phyloP scores from a whole-genome alignment of 2,888 invertebrate genomes.

The Argyra leucocephala region DNA sequence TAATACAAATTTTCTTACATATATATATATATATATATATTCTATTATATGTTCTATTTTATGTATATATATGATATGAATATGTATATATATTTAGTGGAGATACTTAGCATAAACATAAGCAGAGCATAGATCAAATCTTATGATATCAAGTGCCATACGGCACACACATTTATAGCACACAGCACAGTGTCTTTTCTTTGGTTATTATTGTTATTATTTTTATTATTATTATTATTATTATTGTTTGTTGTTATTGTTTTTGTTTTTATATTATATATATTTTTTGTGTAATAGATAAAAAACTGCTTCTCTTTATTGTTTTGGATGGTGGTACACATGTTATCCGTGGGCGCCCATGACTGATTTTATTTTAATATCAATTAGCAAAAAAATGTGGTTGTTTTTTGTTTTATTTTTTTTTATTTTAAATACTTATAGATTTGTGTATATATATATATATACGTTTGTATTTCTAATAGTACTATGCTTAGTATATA shows the following conservation, averaged over 20 bases:
- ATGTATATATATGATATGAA: not conserved
- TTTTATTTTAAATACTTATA: not conserved
- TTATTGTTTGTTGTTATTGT: not conserved
- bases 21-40: not conserved
- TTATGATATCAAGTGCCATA: not conserved
- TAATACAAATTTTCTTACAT: not conserved
- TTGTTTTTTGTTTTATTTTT: conserved; percentile 1
- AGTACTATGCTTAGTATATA: not conserved
- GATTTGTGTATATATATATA: not conserved
- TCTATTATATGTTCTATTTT: not conserved
- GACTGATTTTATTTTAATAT: conserved; percentile 12
- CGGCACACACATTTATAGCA: not conserved
- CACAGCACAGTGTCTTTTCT: not conserved
- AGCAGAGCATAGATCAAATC: conserved; percentile 1
- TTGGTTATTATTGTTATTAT: not conserved
- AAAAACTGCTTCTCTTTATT: conserved; percentile 1
- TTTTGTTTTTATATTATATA: not conserved
- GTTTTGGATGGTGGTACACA: conserved; percentile 6
- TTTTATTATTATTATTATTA: not conserved
- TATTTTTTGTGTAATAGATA: not conserved
- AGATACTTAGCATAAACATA: not conserved
- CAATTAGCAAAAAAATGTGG: conserved; percentile 13
- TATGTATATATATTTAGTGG: not conserved
- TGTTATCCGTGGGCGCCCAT: conserved; percentile 12
- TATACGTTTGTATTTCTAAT: not conserved